Evolutionary conservation across 1,140 invertebrate genomes (phyloP).

Genomic region (Scylla paramamosain): DNA sequence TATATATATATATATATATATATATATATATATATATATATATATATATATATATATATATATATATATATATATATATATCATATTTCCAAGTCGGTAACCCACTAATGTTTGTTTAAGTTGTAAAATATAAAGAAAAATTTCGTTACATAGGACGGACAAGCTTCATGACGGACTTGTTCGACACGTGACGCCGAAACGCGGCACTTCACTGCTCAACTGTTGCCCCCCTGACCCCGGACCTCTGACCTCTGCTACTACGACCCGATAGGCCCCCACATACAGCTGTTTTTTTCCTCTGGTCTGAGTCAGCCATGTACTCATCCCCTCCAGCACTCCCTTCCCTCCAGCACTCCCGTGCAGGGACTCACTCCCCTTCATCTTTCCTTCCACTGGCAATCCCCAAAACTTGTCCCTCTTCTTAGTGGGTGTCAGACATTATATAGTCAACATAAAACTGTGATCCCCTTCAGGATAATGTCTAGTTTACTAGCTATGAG

Average conservation of each 20-base stretch:
- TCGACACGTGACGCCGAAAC: background rate
- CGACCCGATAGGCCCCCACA: background rate
- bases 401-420: background rate
- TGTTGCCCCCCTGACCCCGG: background rate
- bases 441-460: conserved; percentile 48
- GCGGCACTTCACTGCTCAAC: background rate
- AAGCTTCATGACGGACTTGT: conserved; percentile 13
- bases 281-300: no score
- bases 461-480: conserved; percentile 44
- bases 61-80: background rate
- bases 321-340: no score
- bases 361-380: no score
- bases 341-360: background rate
- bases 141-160: background rate
- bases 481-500: conserved; percentile 30
- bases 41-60: no score
- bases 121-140: no score
- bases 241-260: background rate
- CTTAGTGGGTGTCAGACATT: background rate
- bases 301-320: no score
- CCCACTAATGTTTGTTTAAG: conserved; percentile 9
- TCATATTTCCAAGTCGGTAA: background rate
- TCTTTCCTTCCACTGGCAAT: no score
- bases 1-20: no score
- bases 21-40: no score